Percentiles rank a stretch among this genome's conserved stretches.
phyloP scores from a whole-genome alignment of 2,113 vertebrate genomes.

The Brachypteracias leptosomus region DNA sequence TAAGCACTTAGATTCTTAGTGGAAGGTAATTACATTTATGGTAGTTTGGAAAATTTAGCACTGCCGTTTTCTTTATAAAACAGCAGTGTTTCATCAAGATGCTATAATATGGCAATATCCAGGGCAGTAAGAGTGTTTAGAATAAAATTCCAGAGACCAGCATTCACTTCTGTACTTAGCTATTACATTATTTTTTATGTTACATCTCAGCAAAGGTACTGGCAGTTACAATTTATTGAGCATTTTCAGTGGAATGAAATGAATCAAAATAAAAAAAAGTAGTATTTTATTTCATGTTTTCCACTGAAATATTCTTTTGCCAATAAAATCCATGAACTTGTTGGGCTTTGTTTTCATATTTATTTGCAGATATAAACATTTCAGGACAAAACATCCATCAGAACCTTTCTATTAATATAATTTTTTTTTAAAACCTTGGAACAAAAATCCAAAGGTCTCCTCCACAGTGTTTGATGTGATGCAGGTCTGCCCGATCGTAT shows the following conservation, averaged over 20 bases:
- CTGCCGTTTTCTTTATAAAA: neutral
- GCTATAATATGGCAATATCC: neutral
- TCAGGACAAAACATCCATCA: neutral
- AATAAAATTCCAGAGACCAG: neutral
- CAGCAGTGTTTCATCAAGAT: constrained; percentile 9
- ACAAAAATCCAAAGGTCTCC: neutral
- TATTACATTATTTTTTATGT: neutral
- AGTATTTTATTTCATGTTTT: neutral
- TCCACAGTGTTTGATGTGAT: neutral
- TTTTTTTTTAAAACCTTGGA: neutral
- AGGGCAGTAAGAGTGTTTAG: neutral
- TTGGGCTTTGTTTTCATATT: neutral
- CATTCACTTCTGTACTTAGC: neutral
- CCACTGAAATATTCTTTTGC: neutral
- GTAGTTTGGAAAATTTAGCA: constrained; percentile 28
- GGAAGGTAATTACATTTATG: constrained; percentile 49
- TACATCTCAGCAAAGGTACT: neutral
- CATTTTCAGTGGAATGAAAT: neutral
- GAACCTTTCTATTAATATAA: neutral
- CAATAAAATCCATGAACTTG: neutral
- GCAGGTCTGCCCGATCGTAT: neutral
- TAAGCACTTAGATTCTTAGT: constrained; percentile 34
- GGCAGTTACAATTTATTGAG: neutral
- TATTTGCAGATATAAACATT: neutral
- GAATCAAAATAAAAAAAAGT: neutral